Evolutionary conservation across 2,113 vertebrate species (phyloP), one percentile per base, ranked within the genome.

Genomic region (Corythaeola cristata): DNA sequence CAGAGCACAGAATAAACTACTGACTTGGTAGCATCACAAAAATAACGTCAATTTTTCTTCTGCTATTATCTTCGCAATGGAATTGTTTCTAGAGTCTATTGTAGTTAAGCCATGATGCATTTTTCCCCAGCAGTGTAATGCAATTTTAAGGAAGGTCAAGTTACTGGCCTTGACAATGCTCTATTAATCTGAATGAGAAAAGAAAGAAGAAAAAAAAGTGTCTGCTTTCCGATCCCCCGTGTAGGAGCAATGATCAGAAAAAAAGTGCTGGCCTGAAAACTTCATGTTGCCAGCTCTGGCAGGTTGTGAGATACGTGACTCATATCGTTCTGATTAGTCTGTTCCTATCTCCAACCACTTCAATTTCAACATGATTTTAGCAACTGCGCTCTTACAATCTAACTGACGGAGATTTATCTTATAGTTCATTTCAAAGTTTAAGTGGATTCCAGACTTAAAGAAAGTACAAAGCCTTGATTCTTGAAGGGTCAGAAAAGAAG

Each of bases 121-220:
- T 94, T 92, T 93, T n/a, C 88, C 75, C 92, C 95, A 89, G 52
- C 76, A 93, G 68, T 78, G 90, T 93, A 96, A 94, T 90, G 95
- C 95, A 97, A 72, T 96, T 94, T 96, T 94, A 93, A 96, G 92
- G 93, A 96, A 97, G 97, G 95, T 96, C 96, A 96, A 95, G 86
- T 94, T 93, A 81, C 86, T 58, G 93, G 97, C 93, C 97, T 97
- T 96, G 96, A 96, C 95, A 97, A 97, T 85, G 52, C 80, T 89
- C 97, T 92, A 97, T 97, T 96, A 93, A 96, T 97, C 96, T 95
- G 96, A 97, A 95, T 92, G 77, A 87, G 95, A 85, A 82, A 94
- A 90, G 72, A 76, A 72, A 52, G 90, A 74, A 93, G 49, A 15
- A 60, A 76, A 59, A 92, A 56, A 97, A 68, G 90, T 32, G 73